A percentile compares a stretch with the other conserved stretches of the same genome.
phyloP scores from a whole-genome alignment of 2,113 vertebrate species.

The Apteryx mantelli region DNA sequence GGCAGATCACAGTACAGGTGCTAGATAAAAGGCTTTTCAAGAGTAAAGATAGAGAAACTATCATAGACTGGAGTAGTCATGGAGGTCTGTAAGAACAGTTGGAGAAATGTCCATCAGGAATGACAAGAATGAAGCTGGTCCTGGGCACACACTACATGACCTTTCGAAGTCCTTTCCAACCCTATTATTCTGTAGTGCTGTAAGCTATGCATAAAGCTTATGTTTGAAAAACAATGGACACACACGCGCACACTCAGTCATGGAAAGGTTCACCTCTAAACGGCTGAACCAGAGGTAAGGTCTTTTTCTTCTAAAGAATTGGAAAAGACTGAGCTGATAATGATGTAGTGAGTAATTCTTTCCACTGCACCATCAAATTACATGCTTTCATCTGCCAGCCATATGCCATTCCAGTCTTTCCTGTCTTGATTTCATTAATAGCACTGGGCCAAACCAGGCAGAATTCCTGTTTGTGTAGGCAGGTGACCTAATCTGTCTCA shows the following conservation, averaged over 20 bases:
- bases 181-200: not conserved
- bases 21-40: not conserved
- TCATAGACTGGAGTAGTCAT: not conserved
- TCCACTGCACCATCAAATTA: slow-evolving; percentile 60
- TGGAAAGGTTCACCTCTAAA: not conserved
- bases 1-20: not conserved
- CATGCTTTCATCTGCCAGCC: slow-evolving; percentile 58
- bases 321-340: slow-evolving; percentile 22
- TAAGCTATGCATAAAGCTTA: not conserved
- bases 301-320: slow-evolving; percentile 18
- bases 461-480: slow-evolving; percentile 65
- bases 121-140: not conserved
- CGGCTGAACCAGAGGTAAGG: not conserved
- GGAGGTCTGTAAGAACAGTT: not conserved
- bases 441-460: slow-evolving; percentile 18
- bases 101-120: not conserved
- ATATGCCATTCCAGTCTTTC: slow-evolving; percentile 63
- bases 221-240: not conserved
- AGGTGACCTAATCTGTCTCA: slow-evolving; percentile 31
- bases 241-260: not conserved
- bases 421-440: slow-evolving; percentile 59
- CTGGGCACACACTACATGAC: not conserved
- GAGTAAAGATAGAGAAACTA: not conserved
- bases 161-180: not conserved
- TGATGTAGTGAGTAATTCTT: slow-evolving; percentile 53